These are phyloP conservation scores for Enteromius thamalakanensis DNA, from an alignment of 2,797 vertebrate species.

Conservation along the genomic window DNA sequence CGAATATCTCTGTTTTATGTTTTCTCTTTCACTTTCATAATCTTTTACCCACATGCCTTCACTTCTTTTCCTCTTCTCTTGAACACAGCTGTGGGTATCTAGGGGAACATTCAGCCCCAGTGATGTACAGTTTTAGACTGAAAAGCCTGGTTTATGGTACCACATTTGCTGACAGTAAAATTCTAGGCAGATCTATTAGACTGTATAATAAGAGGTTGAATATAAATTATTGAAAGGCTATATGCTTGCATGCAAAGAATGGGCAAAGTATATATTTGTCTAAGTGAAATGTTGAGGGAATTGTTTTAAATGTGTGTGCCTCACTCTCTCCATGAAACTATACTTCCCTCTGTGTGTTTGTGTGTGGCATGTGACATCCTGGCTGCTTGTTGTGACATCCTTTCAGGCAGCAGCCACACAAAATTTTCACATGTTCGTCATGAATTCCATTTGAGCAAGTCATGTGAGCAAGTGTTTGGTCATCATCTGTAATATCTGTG, in stretches of 20 bases:
- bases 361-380: slow-evolving; percentile 13
- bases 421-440: background rate
- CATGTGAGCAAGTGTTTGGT: background rate
- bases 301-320: slow-evolving; percentile 4
- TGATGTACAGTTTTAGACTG: slow-evolving; percentile 6
- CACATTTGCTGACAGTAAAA: slow-evolving; percentile 18
- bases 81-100: background rate
- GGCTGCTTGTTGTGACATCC: slow-evolving; percentile 12
- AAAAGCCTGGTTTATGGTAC: slow-evolving; percentile 3
- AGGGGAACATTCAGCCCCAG: background rate
- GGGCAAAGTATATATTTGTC: slow-evolving; percentile 1
- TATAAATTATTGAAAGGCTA: slow-evolving; percentile 29
- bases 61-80: background rate
- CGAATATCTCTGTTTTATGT: background rate
- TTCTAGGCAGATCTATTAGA: slow-evolving; percentile 17
- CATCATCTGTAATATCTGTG: background rate
- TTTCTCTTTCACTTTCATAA: background rate
- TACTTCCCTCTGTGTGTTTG: background rate
- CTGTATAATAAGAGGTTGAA: slow-evolving; percentile 30
- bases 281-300: background rate
- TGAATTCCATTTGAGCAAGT: background rate
- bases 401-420: background rate
- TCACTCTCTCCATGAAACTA: background rate
- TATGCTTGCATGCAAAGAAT: slow-evolving; percentile 4
- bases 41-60: background rate